These are phyloP conservation scores for Azorinus chamasolen DNA, from an alignment of 2,888 invertebrate species.

Conservation along the genomic window DNA sequence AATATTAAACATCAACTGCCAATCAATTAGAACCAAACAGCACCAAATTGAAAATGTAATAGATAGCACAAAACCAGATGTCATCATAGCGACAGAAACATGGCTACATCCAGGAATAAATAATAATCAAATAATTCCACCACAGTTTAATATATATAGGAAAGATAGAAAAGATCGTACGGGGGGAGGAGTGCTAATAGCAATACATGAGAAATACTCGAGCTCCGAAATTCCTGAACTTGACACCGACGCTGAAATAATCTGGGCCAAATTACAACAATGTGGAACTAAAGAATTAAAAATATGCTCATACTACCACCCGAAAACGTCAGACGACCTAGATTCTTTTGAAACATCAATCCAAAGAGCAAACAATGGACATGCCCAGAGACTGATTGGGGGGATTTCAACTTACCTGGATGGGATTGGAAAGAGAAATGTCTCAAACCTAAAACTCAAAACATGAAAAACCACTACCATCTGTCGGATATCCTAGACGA, in stretches of 20 bases:
- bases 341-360: no score
- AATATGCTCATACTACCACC: conserved; percentile 19
- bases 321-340: conserved; percentile 15
- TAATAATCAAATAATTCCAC: conserved; percentile 5
- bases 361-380: background rate
- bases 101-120: conserved; percentile 11
- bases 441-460: no score
- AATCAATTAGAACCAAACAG: conserved; percentile 21
- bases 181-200: conserved; percentile 4
- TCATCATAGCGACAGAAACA: conserved; percentile 18
- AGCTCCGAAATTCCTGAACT: conserved; percentile 12
- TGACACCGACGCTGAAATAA: conserved; percentile 14
- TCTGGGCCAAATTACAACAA: conserved; percentile 5
- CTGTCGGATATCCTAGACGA: conserved; percentile 20
- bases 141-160: background rate
- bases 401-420: no score
- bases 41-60: conserved; percentile 21
- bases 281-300: conserved; percentile 3
- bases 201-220: background rate
- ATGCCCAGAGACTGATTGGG: conserved; percentile 2
- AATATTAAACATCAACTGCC: conserved; percentile 26
- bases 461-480: no score
- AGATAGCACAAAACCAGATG: conserved; percentile 26
- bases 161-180: background rate
- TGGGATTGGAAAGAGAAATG: no score